Base-by-base conservation (phyloP, 2,888 invertebrate genomes). In the Harpalus rubripes region DNA sequence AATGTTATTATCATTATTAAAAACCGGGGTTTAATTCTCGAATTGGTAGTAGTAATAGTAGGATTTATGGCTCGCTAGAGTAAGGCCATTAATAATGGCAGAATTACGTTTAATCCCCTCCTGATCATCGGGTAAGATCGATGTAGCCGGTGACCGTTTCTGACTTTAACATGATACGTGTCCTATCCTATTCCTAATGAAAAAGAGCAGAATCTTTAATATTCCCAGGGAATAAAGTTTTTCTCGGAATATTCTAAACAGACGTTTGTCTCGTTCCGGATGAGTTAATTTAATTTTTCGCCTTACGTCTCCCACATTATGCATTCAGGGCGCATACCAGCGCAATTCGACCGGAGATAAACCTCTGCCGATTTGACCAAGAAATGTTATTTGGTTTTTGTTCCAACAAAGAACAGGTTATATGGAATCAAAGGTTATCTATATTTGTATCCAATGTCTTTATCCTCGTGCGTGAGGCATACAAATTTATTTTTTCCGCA, bases 251-350 rank as follows among this genome's bases (percentile, higher is more conserved):
- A 79, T 79, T 79, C 16, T 41, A 56, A 78, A 59, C 79, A 58
- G 41, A 59, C 59, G 59, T 79, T 59, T 58, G 59, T 79, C 79
- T 61, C 59, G 59, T 59, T 79, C 61, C 79, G 59, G 61, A 32
- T 59, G 59, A 79, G 59, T 61, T 79, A 61, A 79, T 61, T 79
- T 79, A 61, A 58, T 52, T 78, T 78, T 78, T 56, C 78, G 44
- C 58, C 56, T 76, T 26, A 76, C 76, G 44, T 52, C 58, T 56
- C 26, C 22, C 58, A 58, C 22, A 78, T 78, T 79, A 41, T 41
- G 41, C 79, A 79, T 79, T 79, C 61, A 16, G 41, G 61, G 16
- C 79, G 39, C 56, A 16, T 1, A 56, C 59, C 41, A n/a, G 10
- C 44, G 44, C 12, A 52, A 3, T 10, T 59, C 26, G 32, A 78